Base-by-base conservation (phyloP, 2,888 invertebrate species). In the Chydorus sphaericus region DNA sequence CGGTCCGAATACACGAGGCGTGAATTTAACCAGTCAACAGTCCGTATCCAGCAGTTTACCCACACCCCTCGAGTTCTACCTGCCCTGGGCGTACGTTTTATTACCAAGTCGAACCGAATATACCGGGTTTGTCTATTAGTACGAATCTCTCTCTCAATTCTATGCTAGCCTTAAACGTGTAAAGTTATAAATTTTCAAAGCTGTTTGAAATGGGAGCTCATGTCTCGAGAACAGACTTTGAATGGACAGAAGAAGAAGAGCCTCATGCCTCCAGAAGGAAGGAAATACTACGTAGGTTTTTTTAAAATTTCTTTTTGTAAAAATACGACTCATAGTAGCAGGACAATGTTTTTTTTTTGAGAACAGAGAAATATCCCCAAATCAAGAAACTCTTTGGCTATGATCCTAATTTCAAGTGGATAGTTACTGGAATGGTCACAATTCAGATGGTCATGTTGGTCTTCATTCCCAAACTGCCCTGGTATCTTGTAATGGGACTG, bases 171-270 rank as follows among this genome's bases (percentile, higher is more conserved):
- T n/a, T n/a, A n/a, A n/a, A n/a, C n/a, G n/a, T n/a, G n/a, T n/a
- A n/a, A n/a, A n/a, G n/a, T n/a, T n/a, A n/a, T n/a, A n/a, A n/a
- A n/a, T n/a, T n/a, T n/a, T n/a, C n/a, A n/a, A n/a, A n/a, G n/a
- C n/a, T n/a, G n/a, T n/a, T n/a, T n/a, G 33, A n/a, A 28, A 97
- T 97, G 97, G 97, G 97, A 59, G 90, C 91, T 63, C 81, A 80
- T 66, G 93, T 94, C 48, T 90, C 96, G 23, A 80, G 92, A 65
- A 84, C 80, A 1, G 96, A 98, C 73, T 98, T 94, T 68, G 94
- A 97, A 70, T 98, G 97, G 97, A 80, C 82, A 38, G 91, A 91
- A 65, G 91, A 90, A 0, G 96, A 97, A 67, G 97, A 98, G 69
- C 98, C 98, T 10, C 98, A 98, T 71, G 94, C 94, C 6, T 83